Evolutionary conservation across 2,797 vertebrate genomes (phyloP).

Genomic region (Tragopan temminckii): DNA sequence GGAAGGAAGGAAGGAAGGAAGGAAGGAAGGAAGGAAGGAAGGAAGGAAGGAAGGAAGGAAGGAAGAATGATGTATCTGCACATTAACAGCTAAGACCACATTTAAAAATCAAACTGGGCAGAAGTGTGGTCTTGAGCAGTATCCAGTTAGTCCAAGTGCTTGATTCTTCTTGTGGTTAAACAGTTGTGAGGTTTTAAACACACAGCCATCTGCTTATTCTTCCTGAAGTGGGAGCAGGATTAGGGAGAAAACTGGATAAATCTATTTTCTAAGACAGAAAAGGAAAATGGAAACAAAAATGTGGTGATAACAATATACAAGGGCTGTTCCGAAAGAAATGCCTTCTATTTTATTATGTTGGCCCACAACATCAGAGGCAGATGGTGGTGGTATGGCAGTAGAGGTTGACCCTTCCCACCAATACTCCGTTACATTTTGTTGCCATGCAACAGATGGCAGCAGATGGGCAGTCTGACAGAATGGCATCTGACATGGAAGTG

Average conservation of each 20-base stretch:
- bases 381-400: neutral
- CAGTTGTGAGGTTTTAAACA: neutral
- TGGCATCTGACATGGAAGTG: neutral
- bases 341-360: neutral
- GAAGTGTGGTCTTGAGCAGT: neutral
- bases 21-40: too few relatives aligned
- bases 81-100: neutral
- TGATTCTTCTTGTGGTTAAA: neutral
- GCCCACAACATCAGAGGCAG: neutral
- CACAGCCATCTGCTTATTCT: neutral
- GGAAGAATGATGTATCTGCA: neutral
- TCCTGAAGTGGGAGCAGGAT: neutral
- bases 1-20: too few relatives aligned
- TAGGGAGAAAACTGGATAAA: neutral
- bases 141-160: accelerated
- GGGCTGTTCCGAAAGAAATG: neutral
- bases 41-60: too few relatives aligned
- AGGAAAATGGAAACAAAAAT: neutral
- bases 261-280: neutral
- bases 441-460: neutral
- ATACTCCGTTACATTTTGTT: too few relatives aligned
- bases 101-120: neutral
- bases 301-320: neutral
- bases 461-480: neutral
- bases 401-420: neutral